These are phyloP conservation scores for Anarsia innoxiella DNA, from an alignment of 2,888 invertebrate genomes.

Conservation along the genomic window DNA sequence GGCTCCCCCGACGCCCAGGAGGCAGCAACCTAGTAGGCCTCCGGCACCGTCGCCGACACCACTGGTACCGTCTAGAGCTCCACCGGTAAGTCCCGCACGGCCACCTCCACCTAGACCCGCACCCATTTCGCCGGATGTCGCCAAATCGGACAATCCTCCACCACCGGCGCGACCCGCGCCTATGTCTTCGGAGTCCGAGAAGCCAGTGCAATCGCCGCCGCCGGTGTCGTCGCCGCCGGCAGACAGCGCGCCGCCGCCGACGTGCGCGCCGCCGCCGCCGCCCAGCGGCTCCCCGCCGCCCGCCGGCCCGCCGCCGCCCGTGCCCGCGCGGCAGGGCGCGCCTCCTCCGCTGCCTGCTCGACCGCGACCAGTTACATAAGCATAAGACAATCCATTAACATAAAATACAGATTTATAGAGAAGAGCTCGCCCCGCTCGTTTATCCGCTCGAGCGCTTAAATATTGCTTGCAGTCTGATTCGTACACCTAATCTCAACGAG, in stretches of 20 bases:
- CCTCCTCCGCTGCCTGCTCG: constrained; percentile 82
- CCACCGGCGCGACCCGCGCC: background rate
- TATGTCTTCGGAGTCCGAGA: background rate
- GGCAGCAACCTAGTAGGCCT: constrained; percentile 76
- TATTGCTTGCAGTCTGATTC: no score
- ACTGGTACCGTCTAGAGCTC: constrained; percentile 57
- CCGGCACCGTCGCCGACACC: constrained; percentile 76
- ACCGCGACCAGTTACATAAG: constrained; percentile 46
- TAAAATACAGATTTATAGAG: no score
- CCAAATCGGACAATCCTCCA: background rate
- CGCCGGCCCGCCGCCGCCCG: constrained; percentile 53
- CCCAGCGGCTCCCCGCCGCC: constrained; percentile 50
- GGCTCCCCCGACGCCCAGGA: constrained; percentile 64
- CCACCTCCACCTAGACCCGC: constrained; percentile 67
- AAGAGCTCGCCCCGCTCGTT: no score
- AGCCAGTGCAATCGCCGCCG: background rate
- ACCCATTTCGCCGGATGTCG: constrained; percentile 23
- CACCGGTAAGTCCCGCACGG: constrained; percentile 65
- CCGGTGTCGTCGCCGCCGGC: constrained; percentile 62
- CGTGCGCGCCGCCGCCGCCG: constrained; percentile 75
- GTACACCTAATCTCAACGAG: no score
- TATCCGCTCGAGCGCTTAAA: no score
- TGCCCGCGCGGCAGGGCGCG: constrained; percentile 74
- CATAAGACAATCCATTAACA: no score
- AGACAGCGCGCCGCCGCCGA: constrained; percentile 77